phyloP scores from a whole-genome alignment of 2,888 invertebrate genomes.

The Acronicta psi region DNA sequence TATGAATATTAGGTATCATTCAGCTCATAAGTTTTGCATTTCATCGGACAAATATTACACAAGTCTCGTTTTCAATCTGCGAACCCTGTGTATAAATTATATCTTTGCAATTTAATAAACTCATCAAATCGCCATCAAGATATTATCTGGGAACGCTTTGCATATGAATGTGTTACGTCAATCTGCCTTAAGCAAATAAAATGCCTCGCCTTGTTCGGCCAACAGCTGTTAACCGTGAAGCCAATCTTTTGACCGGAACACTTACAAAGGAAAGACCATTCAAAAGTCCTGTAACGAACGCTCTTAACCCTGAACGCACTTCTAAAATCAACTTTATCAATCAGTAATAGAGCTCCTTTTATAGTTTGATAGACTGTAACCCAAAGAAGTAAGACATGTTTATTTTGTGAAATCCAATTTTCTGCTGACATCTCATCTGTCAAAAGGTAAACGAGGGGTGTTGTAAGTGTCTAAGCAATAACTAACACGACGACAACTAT shows the following conservation, averaged over 20 bases:
- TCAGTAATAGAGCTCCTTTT: constrained; percentile 52
- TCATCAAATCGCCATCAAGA: constrained; percentile 69
- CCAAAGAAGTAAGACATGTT: constrained; percentile 78
- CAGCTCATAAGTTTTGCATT: constrained; percentile 29
- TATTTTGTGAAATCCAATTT: constrained; percentile 88
- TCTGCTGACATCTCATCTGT: constrained; percentile 86
- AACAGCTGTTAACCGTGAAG: constrained; percentile 69
- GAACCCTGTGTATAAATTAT: constrained; percentile 51
- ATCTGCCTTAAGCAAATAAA: constrained; percentile 77
- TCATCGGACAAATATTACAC: constrained; percentile 46
- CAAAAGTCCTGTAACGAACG: constrained; percentile 36
- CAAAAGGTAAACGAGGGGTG: constrained; percentile 77
- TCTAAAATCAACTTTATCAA: constrained; percentile 42
- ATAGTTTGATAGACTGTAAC: constrained; percentile 38
- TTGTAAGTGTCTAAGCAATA: constrained; percentile 69
- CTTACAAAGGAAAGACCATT: constrained; percentile 54
- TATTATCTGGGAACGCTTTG: constrained; percentile 67
- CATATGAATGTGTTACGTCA: constrained; percentile 72
- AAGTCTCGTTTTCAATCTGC: constrained; percentile 41
- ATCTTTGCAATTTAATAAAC: constrained; percentile 74
- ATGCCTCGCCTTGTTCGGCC: constrained; percentile 60
- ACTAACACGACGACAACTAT: constrained; percentile 23
- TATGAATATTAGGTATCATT: constrained; percentile 46
- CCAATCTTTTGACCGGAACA: constrained; percentile 67
- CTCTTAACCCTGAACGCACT: constrained; percentile 1